phyloP scores from a whole-genome alignment of 2,113 vertebrate species.

The Zosterops pallidus region DNA sequence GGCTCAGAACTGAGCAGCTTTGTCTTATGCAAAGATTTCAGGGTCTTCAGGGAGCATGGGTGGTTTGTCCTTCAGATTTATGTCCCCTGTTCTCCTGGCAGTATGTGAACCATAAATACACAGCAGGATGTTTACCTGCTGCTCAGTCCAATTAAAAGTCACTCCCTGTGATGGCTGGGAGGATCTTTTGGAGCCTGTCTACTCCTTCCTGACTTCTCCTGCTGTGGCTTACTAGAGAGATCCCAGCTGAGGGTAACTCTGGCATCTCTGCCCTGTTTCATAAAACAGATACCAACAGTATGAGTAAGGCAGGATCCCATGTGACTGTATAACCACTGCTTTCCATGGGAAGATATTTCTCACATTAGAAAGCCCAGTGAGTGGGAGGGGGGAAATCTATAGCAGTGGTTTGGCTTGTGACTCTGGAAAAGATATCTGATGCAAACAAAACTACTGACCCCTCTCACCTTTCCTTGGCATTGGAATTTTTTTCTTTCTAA shows the following conservation, averaged over 20 bases:
- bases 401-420: conserved; percentile 25
- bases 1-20: neutral
- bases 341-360: conserved; percentile 55
- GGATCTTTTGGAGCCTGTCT: neutral
- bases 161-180: neutral
- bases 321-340: conserved; percentile 27
- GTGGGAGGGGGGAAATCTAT: conserved; percentile 25
- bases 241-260: neutral
- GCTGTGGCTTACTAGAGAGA: neutral
- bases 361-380: conserved; percentile 11
- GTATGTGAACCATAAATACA: neutral
- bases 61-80: neutral
- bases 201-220: neutral
- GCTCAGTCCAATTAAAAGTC: neutral
- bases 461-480: conserved; percentile 15
- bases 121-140: neutral
- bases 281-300: neutral
- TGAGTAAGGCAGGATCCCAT: conserved; percentile 47
- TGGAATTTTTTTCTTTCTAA: neutral
- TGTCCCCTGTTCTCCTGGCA: neutral
- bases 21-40: neutral
- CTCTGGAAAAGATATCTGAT: conserved; percentile 36
- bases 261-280: neutral
- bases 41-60: neutral
- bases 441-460: neutral